Evolutionary conservation across 1,140 invertebrate species (phyloP).

Genomic region (Drosophila serrata): DNA sequence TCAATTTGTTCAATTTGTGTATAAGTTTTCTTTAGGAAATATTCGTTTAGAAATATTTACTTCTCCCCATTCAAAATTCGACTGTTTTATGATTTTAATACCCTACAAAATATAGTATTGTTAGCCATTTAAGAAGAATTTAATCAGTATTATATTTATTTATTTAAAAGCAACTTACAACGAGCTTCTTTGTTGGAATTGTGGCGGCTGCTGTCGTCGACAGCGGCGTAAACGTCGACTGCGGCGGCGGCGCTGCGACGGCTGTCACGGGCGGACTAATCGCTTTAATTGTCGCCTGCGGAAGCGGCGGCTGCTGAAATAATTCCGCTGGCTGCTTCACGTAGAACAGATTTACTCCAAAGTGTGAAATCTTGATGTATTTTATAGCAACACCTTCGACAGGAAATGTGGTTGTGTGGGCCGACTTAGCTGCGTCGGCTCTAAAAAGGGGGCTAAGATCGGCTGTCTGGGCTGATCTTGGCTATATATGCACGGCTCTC

Average conservation of each 20-base stretch:
- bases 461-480: constrained; percentile 35
- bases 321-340: constrained; percentile 85
- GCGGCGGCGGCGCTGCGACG: constrained; percentile 61
- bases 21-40: too few relatives aligned
- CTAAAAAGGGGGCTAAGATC: constrained; percentile 37
- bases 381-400: constrained; percentile 83
- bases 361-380: constrained; percentile 85
- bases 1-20: not conserved
- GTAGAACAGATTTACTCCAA: constrained; percentile 86
- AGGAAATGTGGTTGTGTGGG: constrained; percentile 59
- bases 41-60: not conserved
- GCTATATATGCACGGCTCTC: constrained; percentile 16
- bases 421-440: constrained; percentile 61
- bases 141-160: not conserved
- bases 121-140: not conserved
- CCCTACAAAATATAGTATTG: not conserved
- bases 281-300: constrained; percentile 85
- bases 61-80: not conserved
- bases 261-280: constrained; percentile 81
- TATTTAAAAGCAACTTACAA: constrained; percentile 69
- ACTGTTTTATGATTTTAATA: too few relatives aligned
- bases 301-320: constrained; percentile 85
- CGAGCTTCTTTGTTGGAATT: constrained; percentile 85
- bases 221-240: constrained; percentile 74
- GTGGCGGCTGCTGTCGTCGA: constrained; percentile 81